Percentiles rank a stretch among this genome's conserved stretches.
These are phyloP conservation scores for Epinotia ramella DNA, from an alignment of 2,888 invertebrate genomes.

Conservation along the genomic window DNA sequence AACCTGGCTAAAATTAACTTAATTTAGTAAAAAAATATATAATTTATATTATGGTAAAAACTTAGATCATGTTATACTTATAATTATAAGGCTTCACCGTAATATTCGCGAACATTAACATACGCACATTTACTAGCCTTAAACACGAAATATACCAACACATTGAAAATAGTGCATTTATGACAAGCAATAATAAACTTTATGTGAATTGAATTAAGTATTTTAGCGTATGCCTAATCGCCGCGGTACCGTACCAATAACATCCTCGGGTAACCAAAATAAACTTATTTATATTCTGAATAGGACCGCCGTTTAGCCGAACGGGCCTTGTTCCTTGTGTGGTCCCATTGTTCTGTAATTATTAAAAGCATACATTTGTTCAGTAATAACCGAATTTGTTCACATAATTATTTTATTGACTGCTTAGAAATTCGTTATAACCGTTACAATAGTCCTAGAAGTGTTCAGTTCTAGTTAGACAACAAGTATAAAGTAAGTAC, in stretches of 20 bases:
- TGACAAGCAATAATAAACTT: not conserved
- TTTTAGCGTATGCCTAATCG: not conserved
- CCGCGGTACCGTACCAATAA: conserved; percentile 19
- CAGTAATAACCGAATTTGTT: conserved; percentile 11
- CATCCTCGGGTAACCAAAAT: conserved; percentile 37
- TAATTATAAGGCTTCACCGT: not conserved
- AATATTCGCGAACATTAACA: not conserved
- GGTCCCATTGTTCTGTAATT: conserved; percentile 42
- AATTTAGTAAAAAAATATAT: not conserved
- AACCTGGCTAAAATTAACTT: not conserved
- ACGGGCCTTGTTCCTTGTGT: conserved; percentile 32
- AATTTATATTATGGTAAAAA: not conserved
- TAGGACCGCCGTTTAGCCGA: conserved; percentile 29
- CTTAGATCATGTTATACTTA: no score
- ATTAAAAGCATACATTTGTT: conserved; percentile 30
- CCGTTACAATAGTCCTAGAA: not conserved
- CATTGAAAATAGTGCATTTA: not conserved
- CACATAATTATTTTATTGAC: not conserved
- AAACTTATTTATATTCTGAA: conserved; percentile 34
- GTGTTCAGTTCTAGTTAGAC: not conserved
- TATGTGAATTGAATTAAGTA: not conserved
- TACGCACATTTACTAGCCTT: not conserved
- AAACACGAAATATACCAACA: not conserved
- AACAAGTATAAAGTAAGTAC: no score
- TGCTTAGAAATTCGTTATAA: not conserved